Conservation (phyloP, 2,113 vertebrate species). For the Australoheros scitulus region DNA sequence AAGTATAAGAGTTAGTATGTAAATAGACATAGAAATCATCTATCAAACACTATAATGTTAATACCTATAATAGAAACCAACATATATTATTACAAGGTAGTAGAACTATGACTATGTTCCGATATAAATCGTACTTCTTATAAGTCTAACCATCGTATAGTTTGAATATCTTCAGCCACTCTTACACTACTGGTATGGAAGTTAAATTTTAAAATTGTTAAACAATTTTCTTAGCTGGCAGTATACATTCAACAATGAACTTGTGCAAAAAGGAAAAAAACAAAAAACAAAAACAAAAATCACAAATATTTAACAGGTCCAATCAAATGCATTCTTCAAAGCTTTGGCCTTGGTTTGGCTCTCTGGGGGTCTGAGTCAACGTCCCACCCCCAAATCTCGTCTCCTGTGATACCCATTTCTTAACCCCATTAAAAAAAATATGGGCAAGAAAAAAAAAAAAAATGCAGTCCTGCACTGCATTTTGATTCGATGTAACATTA, state of each 20-base stretch:
- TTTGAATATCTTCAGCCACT: constrained; percentile 21
- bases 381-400: neutral
- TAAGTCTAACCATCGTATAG: constrained; percentile 20
- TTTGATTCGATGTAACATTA: constrained; percentile 12
- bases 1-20: constrained; percentile 54
- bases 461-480: constrained; percentile 15
- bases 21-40: constrained; percentile 48
- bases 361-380: neutral
- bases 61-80: constrained; percentile 60
- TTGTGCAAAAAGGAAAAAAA: constrained; percentile 61
- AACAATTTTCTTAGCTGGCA: constrained; percentile 32
- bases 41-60: constrained; percentile 59
- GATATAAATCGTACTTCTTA: constrained; percentile 63
- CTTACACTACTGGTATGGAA: constrained; percentile 38
- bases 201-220: constrained; percentile 17
- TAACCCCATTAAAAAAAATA: constrained; percentile 55
- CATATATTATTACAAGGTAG: constrained; percentile 64
- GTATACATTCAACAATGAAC: constrained; percentile 64
- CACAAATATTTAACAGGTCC: constrained; percentile 11
- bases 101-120: constrained; percentile 50
- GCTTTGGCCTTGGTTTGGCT: neutral
- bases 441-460: constrained; percentile 38
- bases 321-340: constrained; percentile 5
- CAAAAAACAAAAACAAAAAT: neutral
- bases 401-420: neutral